Evolutionary conservation across 2,113 vertebrate genomes (phyloP).

Genomic region (Toxotes chatareus): DNA sequence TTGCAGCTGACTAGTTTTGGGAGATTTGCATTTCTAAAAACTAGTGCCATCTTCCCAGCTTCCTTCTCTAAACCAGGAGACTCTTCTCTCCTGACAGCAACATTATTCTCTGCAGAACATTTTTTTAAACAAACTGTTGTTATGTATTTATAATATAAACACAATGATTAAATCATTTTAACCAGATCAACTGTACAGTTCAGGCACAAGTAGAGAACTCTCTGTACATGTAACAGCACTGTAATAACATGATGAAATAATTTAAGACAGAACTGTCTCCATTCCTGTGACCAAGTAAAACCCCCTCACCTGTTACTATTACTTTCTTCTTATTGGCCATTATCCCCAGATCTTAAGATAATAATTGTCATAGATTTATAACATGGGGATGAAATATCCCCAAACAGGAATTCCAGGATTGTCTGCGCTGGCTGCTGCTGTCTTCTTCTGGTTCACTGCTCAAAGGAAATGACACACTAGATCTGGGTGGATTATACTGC

Average conservation of each 20-base stretch:
- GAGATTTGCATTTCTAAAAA: neutral
- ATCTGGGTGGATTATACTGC: conserved; percentile 40
- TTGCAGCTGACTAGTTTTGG: neutral
- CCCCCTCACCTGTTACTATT: conserved; percentile 80
- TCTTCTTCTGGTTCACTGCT: conserved; percentile 56
- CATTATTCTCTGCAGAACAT: neutral
- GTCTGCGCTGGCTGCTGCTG: conserved; percentile 2
- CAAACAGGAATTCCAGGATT: conserved; percentile 15
- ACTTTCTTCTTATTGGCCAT: conserved; percentile 82
- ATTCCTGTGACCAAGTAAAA: neutral
- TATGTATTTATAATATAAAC: neutral
- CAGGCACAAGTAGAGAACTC: neutral
- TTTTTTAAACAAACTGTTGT: neutral
- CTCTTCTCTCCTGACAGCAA: neutral
- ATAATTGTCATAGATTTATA: conserved; percentile 21
- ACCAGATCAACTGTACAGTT: conserved; percentile 9
- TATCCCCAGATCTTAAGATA: conserved; percentile 9
- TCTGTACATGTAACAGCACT: conserved; percentile 1
- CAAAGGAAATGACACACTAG: conserved; percentile 29
- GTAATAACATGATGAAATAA: neutral
- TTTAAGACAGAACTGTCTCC: neutral
- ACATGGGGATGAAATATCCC: neutral
- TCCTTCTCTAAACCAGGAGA: neutral
- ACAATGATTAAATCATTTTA: neutral
- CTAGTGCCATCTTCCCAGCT: neutral